A percentile compares a stretch with the other conserved stretches of the same genome.
Conservation (phyloP, 2,113 vertebrate genomes). For the Dunckerocampus dactyliophorus region DNA sequence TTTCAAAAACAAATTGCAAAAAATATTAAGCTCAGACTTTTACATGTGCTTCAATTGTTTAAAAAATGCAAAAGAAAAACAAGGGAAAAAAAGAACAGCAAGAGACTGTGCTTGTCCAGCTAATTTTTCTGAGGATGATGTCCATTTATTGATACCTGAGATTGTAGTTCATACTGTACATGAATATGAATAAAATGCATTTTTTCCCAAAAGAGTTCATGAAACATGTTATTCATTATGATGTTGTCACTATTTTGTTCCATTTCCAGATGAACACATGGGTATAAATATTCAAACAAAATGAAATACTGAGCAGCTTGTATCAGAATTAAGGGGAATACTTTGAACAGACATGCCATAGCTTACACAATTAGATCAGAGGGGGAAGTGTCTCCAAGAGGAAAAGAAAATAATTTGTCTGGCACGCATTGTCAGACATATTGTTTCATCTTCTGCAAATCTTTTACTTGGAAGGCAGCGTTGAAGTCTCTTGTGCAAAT, state of each 20-base stretch:
- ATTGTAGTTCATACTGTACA: slow-evolving; percentile 80
- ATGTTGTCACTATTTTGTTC: slow-evolving; percentile 18
- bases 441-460: slow-evolving; percentile 47
- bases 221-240: slow-evolving; percentile 29
- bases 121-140: slow-evolving; percentile 65
- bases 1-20: slow-evolving; percentile 66
- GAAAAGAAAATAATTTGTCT: slow-evolving; percentile 37
- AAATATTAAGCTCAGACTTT: slow-evolving; percentile 67
- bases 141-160: slow-evolving; percentile 75
- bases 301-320: slow-evolving; percentile 38
- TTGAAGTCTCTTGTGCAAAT: slow-evolving; percentile 28
- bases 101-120: slow-evolving; percentile 68
- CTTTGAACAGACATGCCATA: slow-evolving; percentile 14
- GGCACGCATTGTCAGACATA: slow-evolving; percentile 17
- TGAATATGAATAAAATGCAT: slow-evolving; percentile 76
- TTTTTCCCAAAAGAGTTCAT: slow-evolving; percentile 57
- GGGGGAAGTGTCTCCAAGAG: slow-evolving; percentile 20
- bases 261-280: slow-evolving; percentile 31
- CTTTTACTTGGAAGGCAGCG: slow-evolving; percentile 34
- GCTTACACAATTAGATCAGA: slow-evolving; percentile 38
- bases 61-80: slow-evolving; percentile 58
- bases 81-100: slow-evolving; percentile 42
- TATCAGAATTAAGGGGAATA: slow-evolving; percentile 31
- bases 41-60: slow-evolving; percentile 72
- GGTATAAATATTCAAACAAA: slow-evolving; percentile 35